Evolutionary conservation across 2,797 vertebrate species (phyloP).

Genomic region (Notamacropus eugenii): DNA sequence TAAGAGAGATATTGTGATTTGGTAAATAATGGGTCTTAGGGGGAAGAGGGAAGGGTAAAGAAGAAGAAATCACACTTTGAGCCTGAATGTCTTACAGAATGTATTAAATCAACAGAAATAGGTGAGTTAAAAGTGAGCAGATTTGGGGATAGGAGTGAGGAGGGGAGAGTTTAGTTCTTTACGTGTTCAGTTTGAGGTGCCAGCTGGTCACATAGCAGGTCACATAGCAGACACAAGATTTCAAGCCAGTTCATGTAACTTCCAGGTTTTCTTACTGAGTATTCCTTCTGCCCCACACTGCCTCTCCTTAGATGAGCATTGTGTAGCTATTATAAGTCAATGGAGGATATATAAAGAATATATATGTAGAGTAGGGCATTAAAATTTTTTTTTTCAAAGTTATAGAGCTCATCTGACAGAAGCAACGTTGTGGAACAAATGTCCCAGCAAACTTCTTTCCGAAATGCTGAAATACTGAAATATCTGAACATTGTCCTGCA

Average conservation of each 20-base stretch:
- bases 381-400: not conserved
- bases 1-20: not conserved
- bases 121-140: not conserved
- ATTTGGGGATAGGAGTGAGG: not conserved
- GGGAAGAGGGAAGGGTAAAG: not conserved
- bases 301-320: not conserved
- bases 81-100: not conserved
- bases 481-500: not conserved
- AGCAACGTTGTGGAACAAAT: not conserved
- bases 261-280: not conserved
- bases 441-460: not conserved
- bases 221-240: not conserved
- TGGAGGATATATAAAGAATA: not conserved
- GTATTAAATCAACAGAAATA: not conserved
- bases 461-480: not conserved
- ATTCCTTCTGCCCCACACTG: not conserved
- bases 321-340: not conserved
- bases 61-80: not conserved
- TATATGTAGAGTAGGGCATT: not conserved
- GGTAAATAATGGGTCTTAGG: not conserved
- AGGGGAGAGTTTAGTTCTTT: not conserved
- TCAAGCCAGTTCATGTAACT: not conserved
- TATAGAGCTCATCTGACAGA: not conserved
- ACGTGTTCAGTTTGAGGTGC: not conserved
- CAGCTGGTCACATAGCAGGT: not conserved